Evolutionary conservation across 2,797 vertebrate genomes (phyloP).

Genomic region (Cuniculus paca): DNA sequence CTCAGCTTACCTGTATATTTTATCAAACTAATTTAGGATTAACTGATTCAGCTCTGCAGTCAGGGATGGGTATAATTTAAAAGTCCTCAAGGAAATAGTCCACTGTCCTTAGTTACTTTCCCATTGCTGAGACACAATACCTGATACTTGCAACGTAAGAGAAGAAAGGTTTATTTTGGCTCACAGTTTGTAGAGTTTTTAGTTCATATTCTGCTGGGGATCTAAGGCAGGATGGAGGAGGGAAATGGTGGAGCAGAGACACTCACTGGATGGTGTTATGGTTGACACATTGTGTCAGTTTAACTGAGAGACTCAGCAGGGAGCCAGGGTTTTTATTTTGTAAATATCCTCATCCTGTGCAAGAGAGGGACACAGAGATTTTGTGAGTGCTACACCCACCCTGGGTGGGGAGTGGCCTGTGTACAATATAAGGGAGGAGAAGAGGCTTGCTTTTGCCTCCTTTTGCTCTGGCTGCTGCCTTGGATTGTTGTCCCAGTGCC

Average conservation of each 20-base stretch:
- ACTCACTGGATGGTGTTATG: neutral
- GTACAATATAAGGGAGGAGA: too few relatives aligned
- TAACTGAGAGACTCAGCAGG: too few relatives aligned
- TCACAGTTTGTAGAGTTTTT: neutral
- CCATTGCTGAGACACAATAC: neutral
- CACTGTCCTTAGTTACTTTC: neutral
- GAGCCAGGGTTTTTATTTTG: too few relatives aligned
- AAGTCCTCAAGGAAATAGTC: neutral
- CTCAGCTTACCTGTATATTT: neutral
- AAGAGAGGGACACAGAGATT: too few relatives aligned
- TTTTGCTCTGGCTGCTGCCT: too few relatives aligned
- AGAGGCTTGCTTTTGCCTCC: too few relatives aligned
- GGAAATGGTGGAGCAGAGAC: neutral
- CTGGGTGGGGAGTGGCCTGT: too few relatives aligned
- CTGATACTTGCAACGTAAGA: neutral
- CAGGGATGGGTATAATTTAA: neutral
- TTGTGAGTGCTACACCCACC: too few relatives aligned
- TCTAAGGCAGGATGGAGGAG: neutral
- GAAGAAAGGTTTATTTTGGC: neutral
- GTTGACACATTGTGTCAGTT: too few relatives aligned
- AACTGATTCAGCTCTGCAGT: neutral
- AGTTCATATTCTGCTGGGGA: neutral
- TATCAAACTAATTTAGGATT: neutral
- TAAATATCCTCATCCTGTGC: too few relatives aligned
- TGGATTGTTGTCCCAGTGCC: too few relatives aligned